Evolutionary conservation across 2,888 invertebrate genomes (phyloP), one percentile per base, ranked within the genome.

Genomic region (Melanophora roralis): DNA sequence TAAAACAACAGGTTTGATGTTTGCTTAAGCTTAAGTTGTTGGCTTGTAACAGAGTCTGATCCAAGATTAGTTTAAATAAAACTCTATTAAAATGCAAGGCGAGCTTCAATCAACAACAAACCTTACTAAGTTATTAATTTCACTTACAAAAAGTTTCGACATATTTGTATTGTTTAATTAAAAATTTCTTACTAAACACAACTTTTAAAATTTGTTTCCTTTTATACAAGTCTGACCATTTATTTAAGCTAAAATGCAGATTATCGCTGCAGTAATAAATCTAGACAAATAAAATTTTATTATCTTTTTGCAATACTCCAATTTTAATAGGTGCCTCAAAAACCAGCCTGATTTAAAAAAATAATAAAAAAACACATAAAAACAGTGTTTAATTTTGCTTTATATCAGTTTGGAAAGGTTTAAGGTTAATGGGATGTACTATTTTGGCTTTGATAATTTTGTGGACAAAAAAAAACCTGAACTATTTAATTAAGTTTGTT

Each of bases 61-160:
- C n/a, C n/a, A n/a, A n/a, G n/a, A n/a, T n/a, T n/a, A n/a, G n/a
- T n/a, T n/a, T n/a, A n/a, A n/a, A n/a, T n/a, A n/a, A n/a, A n/a
- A n/a, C n/a, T n/a, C n/a, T n/a, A n/a, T n/a, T n/a, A n/a, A n/a
- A n/a, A n/a, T n/a, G n/a, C n/a, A n/a, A n/a, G n/a, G n/a, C n/a
- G n/a, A n/a, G n/a, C n/a, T n/a, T n/a, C n/a, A n/a, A n/a, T n/a
- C n/a, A n/a, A n/a, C n/a, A n/a, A n/a, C n/a, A n/a, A n/a, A n/a
- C n/a, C n/a, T n/a, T n/a, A n/a, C n/a, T n/a, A n/a, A n/a, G n/a
- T n/a, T n/a, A 40, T 23, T 32, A 16, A 2, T 43, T 51, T 51
- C 0, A 83, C 85, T 85, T 79, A 85, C 85, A 40, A 85, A 71
- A 62, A 85, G 81, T 83, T 85, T 85, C 4, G 60, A 51, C 71